These are phyloP conservation scores for Papilio demoleus DNA, from an alignment of 2,888 invertebrate species.

Conservation along the genomic window DNA sequence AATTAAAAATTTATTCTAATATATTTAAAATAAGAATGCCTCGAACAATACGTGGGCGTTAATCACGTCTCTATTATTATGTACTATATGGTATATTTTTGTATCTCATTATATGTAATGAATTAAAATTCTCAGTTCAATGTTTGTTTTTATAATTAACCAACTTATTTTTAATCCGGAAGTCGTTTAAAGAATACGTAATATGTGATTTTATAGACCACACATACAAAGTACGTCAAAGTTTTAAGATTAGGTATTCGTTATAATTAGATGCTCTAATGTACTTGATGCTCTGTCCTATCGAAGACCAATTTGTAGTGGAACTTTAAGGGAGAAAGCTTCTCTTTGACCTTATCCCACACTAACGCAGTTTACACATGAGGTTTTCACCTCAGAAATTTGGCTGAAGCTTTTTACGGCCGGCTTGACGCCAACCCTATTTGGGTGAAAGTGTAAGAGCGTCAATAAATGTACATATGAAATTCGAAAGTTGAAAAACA, in stretches of 20 bases:
- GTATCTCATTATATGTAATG: background rate
- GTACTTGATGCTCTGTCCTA: no score
- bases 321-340: no score
- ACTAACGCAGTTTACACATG: no score
- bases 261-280: background rate
- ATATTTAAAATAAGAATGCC: conserved; percentile 54
- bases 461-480: no score
- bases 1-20: conserved; percentile 75
- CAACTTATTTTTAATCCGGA: conserved; percentile 39
- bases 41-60: conserved; percentile 61
- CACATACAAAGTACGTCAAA: conserved; percentile 17
- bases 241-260: background rate
- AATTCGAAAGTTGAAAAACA: no score
- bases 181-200: conserved; percentile 8
- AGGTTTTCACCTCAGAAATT: no score
- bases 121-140: conserved; percentile 15
- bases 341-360: no score
- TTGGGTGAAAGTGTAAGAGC: no score
- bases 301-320: no score
- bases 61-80: conserved; percentile 54
- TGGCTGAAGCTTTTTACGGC: no score
- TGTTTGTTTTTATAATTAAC: conserved; percentile 34
- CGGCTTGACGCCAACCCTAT: no score
- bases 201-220: conserved; percentile 1
- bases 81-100: conserved; percentile 32